Evolutionary conservation across 2,888 invertebrate species (phyloP).

Genomic region (Eristalis pertinax): DNA sequence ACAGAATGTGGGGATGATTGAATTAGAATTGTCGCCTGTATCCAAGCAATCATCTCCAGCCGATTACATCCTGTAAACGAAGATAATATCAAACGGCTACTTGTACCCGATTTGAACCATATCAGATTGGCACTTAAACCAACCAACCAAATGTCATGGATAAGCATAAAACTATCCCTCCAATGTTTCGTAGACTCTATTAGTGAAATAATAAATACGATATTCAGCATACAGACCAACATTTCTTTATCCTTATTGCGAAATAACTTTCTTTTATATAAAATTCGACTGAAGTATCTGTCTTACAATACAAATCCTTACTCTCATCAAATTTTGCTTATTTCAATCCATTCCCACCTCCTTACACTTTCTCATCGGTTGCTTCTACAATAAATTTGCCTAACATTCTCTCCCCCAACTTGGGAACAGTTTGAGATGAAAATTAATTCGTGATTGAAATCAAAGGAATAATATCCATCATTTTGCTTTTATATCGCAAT

Average conservation of each 20-base stretch:
- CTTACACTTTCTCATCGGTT: background rate
- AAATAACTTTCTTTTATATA: constrained; percentile 32
- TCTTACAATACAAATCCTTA: constrained; percentile 19
- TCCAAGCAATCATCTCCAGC: too few species aligned
- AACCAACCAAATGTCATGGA: too few species aligned
- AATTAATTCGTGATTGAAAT: constrained; percentile 67
- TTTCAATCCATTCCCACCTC: background rate
- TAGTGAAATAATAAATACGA: background rate
- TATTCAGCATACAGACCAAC: constrained; percentile 32
- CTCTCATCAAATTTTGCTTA: constrained; percentile 10
- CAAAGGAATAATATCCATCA: constrained; percentile 48
- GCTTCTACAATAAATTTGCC: constrained; percentile 2
- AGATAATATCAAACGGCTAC: too few species aligned
- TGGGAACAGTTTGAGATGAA: constrained; percentile 27
- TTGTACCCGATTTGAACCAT: too few species aligned
- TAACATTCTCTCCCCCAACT: background rate
- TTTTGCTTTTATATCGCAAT: constrained; percentile 57
- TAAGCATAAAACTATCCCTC: too few species aligned
- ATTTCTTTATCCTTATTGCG: constrained; percentile 19
- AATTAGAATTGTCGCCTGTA: too few species aligned
- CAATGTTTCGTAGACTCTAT: too few species aligned
- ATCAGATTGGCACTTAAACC: too few species aligned
- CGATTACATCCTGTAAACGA: too few species aligned
- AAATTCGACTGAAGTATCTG: constrained; percentile 1
- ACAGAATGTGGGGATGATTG: too few species aligned